These are phyloP conservation scores for Megalops atlanticus DNA, from an alignment of 2,113 vertebrate genomes.

Conservation along the genomic window DNA sequence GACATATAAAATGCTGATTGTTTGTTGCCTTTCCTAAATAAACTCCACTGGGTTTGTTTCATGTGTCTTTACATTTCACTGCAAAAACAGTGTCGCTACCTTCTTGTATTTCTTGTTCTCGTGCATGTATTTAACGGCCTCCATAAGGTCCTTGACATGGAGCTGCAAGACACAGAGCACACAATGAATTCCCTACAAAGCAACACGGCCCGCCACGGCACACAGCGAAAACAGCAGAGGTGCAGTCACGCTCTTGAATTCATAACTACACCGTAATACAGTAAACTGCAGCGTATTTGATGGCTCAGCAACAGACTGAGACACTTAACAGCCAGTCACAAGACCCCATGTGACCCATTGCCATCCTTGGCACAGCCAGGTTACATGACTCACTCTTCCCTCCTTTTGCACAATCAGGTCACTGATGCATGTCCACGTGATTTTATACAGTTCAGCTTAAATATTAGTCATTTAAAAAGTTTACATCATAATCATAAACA, in stretches of 20 bases:
- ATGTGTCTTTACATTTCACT: neutral
- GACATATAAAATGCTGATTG: too few species aligned
- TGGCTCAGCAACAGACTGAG: neutral
- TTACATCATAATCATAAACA: neutral
- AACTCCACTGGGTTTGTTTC: neutral
- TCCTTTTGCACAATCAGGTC: neutral
- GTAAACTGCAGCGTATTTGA: neutral
- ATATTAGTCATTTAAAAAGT: neutral
- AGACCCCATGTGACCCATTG: conserved; percentile 5
- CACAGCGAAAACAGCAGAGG: neutral
- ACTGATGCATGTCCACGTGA: neutral
- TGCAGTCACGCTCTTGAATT: neutral
- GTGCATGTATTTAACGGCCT: conserved; percentile 85
- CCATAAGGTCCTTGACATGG: conserved; percentile 77
- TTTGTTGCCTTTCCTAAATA: neutral
- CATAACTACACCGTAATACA: neutral
- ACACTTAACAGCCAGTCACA: neutral
- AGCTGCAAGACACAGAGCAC: conserved; percentile 75
- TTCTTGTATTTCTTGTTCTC: conserved; percentile 82
- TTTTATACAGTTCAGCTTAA: neutral
- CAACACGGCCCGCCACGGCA: neutral
- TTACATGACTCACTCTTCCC: neutral
- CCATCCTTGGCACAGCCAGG: neutral
- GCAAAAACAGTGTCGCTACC: conserved; percentile 47
- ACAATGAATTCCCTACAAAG: neutral